phyloP scores from a whole-genome alignment of 2,113 vertebrate species.

The Condylura cristata region DNA sequence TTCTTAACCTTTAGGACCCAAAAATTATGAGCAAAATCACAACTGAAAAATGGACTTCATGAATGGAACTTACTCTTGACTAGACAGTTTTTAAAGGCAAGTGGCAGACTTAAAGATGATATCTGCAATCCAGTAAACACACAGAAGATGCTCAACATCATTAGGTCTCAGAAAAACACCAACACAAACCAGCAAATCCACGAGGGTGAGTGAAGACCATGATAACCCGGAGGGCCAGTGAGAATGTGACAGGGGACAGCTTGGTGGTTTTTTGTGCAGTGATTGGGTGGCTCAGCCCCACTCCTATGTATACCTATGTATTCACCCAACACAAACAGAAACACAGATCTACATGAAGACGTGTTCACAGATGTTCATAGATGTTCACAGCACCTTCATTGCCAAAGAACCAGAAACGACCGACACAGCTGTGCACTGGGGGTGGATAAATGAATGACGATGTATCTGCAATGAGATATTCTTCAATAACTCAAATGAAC shows the following conservation, averaged over 20 bases:
- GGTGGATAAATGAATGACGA: background rate
- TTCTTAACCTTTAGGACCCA: background rate
- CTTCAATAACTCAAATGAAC: background rate
- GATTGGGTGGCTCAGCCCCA: no score
- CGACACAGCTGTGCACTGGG: background rate
- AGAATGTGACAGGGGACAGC: background rate
- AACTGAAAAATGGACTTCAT: background rate
- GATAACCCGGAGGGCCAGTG: no score
- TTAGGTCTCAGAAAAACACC: background rate
- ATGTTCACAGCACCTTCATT: background rate
- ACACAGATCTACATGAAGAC: background rate
- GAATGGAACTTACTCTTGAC: background rate
- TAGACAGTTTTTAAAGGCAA: background rate
- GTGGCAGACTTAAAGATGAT: background rate
- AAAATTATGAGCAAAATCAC: background rate
- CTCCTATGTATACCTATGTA: background rate
- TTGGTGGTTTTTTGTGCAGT: background rate
- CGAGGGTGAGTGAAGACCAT: background rate
- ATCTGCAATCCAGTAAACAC: background rate
- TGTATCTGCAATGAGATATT: background rate
- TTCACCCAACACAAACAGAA: background rate
- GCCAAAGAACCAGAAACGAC: background rate
- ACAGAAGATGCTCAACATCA: accelerated
- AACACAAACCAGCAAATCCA: background rate
- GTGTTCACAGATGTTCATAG: accelerated